Evolutionary conservation across 2,888 invertebrate species (phyloP).

Genomic region (Catocala nupta): DNA sequence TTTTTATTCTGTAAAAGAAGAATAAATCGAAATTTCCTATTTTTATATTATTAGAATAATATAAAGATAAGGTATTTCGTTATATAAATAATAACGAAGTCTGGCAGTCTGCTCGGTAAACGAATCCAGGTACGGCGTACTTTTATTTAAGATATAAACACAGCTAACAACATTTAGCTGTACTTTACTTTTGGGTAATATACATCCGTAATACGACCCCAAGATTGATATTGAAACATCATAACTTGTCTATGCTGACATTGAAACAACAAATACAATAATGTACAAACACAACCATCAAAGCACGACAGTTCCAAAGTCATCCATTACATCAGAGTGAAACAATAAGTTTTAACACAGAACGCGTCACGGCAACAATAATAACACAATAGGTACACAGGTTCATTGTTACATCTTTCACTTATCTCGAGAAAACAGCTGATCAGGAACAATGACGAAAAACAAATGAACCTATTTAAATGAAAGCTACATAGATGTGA

Average conservation of each 20-base stretch:
- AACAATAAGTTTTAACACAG: conserved; percentile 75
- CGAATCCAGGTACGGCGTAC: no score
- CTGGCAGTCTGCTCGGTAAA: no score
- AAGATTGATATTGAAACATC: no score
- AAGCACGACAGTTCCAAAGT: conserved; percentile 54
- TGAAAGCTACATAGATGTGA: conserved; percentile 77
- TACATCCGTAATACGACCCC: no score
- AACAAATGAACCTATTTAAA: conserved; percentile 78
- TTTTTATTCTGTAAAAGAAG: no score
- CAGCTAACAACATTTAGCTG: no score
- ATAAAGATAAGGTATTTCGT: no score
- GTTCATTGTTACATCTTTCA: conserved; percentile 77
- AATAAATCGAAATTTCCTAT: no score
- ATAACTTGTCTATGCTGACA: neutral
- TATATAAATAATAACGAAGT: no score
- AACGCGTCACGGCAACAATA: conserved; percentile 60
- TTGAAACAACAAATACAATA: conserved; percentile 25
- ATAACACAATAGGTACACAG: conserved; percentile 66
- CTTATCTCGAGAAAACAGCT: conserved; percentile 82
- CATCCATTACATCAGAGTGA: conserved; percentile 62
- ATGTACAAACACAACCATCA: conserved; percentile 52
- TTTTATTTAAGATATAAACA: no score
- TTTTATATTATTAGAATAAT: no score
- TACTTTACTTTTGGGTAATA: no score
- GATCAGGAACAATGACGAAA: conserved; percentile 82